These are phyloP conservation scores for Luscinia luscinia DNA, from an alignment of 2,797 vertebrate species.

Conservation along the genomic window DNA sequence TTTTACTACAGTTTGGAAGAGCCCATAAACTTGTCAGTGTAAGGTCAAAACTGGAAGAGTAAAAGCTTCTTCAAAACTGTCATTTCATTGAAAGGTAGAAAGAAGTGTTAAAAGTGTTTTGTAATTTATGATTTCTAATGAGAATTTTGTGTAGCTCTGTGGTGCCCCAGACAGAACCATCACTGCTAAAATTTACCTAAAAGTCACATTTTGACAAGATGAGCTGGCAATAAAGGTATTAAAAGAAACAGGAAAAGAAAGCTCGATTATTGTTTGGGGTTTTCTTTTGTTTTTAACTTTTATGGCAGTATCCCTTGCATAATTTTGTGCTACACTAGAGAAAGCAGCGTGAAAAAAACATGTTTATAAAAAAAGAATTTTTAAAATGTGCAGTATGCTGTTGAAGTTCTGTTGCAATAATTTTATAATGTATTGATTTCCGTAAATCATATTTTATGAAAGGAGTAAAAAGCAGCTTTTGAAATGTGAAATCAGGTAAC, in stretches of 20 bases:
- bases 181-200: background rate
- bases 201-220: background rate
- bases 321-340: background rate
- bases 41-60: background rate
- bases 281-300: background rate
- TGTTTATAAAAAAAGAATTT: background rate
- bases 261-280: background rate
- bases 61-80: background rate
- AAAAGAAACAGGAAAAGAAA: background rate
- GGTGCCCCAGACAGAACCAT: background rate
- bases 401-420: background rate
- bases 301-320: background rate
- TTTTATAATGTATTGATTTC: background rate
- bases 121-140: background rate
- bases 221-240: background rate
- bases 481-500: background rate
- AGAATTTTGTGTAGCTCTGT: background rate
- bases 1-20: background rate
- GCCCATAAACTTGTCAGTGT: rapidly evolving
- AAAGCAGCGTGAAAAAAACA: background rate
- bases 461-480: background rate
- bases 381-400: background rate
- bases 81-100: background rate
- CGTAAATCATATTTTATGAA: background rate
- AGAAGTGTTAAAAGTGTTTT: background rate